Percentiles rank a stretch among this genome's conserved stretches.
These are phyloP conservation scores for Lepidocyrtoides sp. DNA, from an alignment of 2,888 invertebrate species.

Conservation along the genomic window DNA sequence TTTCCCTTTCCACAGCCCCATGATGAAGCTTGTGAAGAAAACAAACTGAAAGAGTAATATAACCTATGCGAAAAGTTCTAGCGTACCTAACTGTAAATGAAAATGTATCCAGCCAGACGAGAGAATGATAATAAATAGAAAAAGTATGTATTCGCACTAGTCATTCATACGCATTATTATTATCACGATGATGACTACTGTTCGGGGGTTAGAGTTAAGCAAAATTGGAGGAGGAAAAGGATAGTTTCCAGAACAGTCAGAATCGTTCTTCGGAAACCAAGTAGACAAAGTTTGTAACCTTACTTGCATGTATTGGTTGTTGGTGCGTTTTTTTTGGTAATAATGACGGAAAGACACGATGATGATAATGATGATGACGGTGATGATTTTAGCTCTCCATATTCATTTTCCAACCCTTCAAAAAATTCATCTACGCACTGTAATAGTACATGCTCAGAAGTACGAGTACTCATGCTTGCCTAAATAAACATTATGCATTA, in stretches of 20 bases:
- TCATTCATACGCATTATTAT: conserved; percentile 40
- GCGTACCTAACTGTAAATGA: neutral
- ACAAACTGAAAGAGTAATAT: conserved; percentile 24
- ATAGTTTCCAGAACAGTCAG: neutral
- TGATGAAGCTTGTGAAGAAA: conserved; percentile 8
- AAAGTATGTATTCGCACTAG: conserved; percentile 1
- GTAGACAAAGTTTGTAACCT: neutral
- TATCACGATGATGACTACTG: conserved; percentile 5
- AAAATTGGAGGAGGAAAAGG: neutral
- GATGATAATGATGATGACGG: neutral
- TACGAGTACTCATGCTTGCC: too few relatives aligned
- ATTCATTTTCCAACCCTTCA: neutral
- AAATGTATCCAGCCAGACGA: neutral
- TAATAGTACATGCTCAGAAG: neutral
- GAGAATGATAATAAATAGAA: neutral
- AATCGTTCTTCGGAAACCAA: neutral
- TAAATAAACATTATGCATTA: too few relatives aligned
- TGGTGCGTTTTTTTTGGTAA: neutral
- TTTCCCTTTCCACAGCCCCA: neutral
- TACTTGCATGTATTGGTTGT: neutral
- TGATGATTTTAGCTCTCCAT: neutral
- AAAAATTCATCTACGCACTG: neutral
- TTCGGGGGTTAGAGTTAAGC: neutral
- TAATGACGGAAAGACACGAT: neutral
- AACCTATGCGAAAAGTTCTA: neutral